These are phyloP conservation scores for Lasioglossum pauxillum DNA, from an alignment of 2,888 invertebrate species.

Conservation along the genomic window DNA sequence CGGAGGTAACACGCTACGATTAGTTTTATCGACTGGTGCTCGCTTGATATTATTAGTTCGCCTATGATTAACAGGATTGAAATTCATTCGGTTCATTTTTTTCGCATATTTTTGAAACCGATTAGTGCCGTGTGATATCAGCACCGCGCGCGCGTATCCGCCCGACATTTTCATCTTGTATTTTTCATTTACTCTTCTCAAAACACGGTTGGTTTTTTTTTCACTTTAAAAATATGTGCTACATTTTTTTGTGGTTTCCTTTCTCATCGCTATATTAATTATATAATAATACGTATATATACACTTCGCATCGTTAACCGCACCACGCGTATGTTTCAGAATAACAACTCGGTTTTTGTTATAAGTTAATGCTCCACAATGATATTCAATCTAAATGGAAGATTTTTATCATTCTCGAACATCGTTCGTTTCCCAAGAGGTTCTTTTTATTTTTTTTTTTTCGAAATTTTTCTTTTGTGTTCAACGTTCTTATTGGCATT, in stretches of 20 bases:
- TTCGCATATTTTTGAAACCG: not conserved
- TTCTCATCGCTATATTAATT: slow-evolving; percentile 68
- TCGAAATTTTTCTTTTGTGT: slow-evolving; percentile 19
- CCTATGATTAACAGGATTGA: slow-evolving; percentile 68
- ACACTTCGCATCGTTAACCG: slow-evolving; percentile 57
- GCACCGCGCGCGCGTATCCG: slow-evolving; percentile 58
- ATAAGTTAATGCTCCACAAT: slow-evolving; percentile 55
- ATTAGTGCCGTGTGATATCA: slow-evolving; percentile 69
- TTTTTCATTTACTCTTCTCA: slow-evolving; percentile 23
- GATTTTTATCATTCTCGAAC: slow-evolving; percentile 66
- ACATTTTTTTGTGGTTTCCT: slow-evolving; percentile 59
- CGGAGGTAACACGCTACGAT: slow-evolving; percentile 65
- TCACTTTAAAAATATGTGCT: slow-evolving; percentile 72
- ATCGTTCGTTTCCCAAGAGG: slow-evolving; percentile 45
- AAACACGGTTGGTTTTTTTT: slow-evolving; percentile 45
- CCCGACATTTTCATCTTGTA: slow-evolving; percentile 29
- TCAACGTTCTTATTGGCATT: slow-evolving; percentile 49
- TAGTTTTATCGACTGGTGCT: slow-evolving; percentile 64
- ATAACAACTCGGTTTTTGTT: slow-evolving; percentile 45
- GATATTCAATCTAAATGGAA: slow-evolving; percentile 67
- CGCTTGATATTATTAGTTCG: slow-evolving; percentile 60
- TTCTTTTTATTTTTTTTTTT: not conserved
- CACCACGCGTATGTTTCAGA: slow-evolving; percentile 56
- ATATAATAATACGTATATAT: slow-evolving; percentile 65
- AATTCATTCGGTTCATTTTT: slow-evolving; percentile 46